A percentile compares a stretch with the other conserved stretches of the same genome.
Conservation (phyloP, 2,797 vertebrate species). For the Mycteria americana region DNA sequence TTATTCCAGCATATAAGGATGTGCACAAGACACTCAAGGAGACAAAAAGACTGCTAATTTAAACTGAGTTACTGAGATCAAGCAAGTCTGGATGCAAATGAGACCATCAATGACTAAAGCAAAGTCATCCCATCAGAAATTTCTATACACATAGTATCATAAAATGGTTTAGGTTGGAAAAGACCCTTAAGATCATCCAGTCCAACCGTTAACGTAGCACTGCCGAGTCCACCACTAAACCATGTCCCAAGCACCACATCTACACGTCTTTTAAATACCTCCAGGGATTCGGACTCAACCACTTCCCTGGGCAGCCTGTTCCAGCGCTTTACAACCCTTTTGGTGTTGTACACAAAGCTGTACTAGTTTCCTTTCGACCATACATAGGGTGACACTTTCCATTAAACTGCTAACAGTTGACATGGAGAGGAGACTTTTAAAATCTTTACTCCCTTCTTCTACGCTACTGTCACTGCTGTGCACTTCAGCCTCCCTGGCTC, state of each 20-base stretch:
- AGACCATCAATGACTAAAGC: neutral
- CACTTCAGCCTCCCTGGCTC: neutral
- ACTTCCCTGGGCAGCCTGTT: too few relatives aligned
- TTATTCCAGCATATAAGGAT: neutral
- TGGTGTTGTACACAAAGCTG: neutral
- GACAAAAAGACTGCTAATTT: neutral
- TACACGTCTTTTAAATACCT: too few relatives aligned
- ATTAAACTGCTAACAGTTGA: neutral
- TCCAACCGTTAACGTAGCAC: too few relatives aligned
- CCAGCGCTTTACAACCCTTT: too few relatives aligned
- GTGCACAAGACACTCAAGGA: neutral
- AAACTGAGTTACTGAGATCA: neutral
- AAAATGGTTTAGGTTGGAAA: too few relatives aligned
- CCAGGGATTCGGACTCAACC: too few relatives aligned
- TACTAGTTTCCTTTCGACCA: accelerated
- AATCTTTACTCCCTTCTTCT: neutral
- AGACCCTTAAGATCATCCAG: too few relatives aligned
- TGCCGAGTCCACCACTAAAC: too few relatives aligned
- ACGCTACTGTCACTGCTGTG: neutral
- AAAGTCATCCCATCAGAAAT: neutral
- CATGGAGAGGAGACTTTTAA: neutral
- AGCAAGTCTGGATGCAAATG: neutral
- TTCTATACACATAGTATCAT: neutral
- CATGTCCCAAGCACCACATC: too few relatives aligned
- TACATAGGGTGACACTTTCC: neutral